Base-by-base conservation (phyloP, 2,888 invertebrate genomes). In the Hyposoter dolosus region DNA sequence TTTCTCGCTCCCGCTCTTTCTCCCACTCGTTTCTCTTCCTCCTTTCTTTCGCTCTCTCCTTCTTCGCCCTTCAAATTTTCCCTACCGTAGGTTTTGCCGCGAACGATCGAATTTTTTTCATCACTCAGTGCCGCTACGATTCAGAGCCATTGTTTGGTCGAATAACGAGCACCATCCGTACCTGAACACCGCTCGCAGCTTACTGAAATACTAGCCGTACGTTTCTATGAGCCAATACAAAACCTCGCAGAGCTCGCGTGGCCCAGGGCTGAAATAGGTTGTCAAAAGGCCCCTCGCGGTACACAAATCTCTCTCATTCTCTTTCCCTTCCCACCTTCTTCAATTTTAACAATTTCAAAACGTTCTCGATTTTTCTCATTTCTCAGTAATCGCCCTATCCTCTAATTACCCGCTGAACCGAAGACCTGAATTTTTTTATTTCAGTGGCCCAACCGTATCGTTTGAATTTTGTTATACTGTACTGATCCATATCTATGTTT, bases 121-220 rank as follows among this genome's bases (percentile, higher is more conserved):
- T 45, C 71, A 75, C 17, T 60, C 68, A 72, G 17, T 53, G 35
- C 74, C 43, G 50, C 50, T 32, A 60, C 68, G 45, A 69, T 71
- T 35, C 75, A 53, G 47, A 50, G 40, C 40, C 82, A 81, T 81
- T 43, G 63, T 80, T 63, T 40, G 56, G 19, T 69, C 69, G 60
- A 76, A 15, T 45, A 85, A 76, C 50, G 71, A 50, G 53, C 84
- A 69, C 74, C 82, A 69, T 77, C 85, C 82, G 79, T 81, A 82
- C 85, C 83, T 74, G 82, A 72, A 78, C 79, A 47, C 47, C 68
- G 82, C 85, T 82, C 80, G 81, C 80, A 75, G 80, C 84, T 43
- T 63, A 86, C 86, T 86, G 86, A 78, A 78, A 78, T 78, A 69
- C 68, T 69, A 50, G 53, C 81, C 63, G 85, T 83, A 47, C 32